These are phyloP conservation scores for Prinia subflava DNA, from an alignment of 2,113 vertebrate genomes.

Conservation along the genomic window DNA sequence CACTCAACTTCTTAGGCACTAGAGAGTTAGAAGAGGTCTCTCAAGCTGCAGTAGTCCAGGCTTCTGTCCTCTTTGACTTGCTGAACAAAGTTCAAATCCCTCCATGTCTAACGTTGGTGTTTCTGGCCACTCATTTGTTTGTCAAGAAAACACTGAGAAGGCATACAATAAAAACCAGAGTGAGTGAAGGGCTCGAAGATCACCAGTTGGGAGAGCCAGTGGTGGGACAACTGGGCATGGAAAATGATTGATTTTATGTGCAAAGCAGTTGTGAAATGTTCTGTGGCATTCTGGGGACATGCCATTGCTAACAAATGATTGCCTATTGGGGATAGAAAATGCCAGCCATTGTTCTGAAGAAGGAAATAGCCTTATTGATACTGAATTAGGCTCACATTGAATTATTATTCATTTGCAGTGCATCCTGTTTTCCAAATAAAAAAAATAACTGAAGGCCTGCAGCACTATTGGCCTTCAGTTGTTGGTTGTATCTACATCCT, in stretches of 20 bases:
- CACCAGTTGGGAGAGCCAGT: constrained; percentile 1
- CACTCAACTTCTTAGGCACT: not conserved
- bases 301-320: constrained; percentile 58
- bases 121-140: constrained; percentile 25
- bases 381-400: constrained; percentile 46
- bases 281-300: constrained; percentile 56
- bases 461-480: not conserved
- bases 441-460: not conserved
- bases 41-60: not conserved
- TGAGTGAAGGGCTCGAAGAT: not conserved
- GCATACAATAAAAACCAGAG: not conserved
- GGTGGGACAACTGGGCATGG: constrained; percentile 33
- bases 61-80: not conserved
- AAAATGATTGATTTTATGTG: constrained; percentile 55
- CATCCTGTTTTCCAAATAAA: constrained; percentile 41
- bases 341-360: constrained; percentile 62
- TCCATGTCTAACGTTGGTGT: not conserved
- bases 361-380: constrained; percentile 66
- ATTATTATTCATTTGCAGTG: constrained; percentile 40
- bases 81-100: not conserved
- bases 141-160: constrained; percentile 23
- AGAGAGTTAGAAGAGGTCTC: not conserved
- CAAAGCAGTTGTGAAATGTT: constrained; percentile 57
- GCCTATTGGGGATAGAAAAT: constrained; percentile 62
- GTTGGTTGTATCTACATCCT: not conserved